Evolutionary conservation across 2,797 vertebrate genomes (phyloP).

Genomic region (Ceryle rudis): DNA sequence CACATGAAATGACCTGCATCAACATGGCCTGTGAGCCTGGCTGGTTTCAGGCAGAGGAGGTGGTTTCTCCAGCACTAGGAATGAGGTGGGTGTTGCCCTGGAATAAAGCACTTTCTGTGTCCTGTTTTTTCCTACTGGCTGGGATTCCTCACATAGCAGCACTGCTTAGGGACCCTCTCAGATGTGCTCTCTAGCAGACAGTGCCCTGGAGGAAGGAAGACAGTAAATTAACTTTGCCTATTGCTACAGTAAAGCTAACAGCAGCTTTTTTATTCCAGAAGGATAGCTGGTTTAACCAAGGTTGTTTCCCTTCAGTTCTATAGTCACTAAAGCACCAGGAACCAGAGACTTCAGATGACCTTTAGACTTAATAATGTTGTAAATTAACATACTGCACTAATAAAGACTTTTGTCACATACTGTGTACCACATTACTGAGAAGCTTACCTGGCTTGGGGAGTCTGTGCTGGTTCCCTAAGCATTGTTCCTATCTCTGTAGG

Average conservation of each 20-base stretch:
- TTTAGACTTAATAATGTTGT: neutral
- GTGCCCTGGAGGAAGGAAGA: neutral
- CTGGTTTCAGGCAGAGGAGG: neutral
- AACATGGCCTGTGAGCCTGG: neutral
- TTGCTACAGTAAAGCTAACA: neutral
- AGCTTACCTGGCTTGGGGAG: neutral
- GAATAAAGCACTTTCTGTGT: neutral
- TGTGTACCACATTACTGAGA: fast-evolving
- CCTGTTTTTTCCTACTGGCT: neutral
- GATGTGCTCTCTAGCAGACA: neutral
- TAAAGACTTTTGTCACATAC: neutral
- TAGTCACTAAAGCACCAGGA: neutral
- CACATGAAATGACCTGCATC: neutral
- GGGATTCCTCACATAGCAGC: neutral
- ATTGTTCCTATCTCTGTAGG: neutral
- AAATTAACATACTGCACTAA: fast-evolving
- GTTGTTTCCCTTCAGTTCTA: neutral
- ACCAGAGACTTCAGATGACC: neutral
- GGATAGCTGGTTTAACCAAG: neutral
- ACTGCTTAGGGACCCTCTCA: neutral
- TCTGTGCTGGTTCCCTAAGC: neutral
- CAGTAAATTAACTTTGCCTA: neutral
- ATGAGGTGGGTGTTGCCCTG: neutral
- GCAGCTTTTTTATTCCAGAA: neutral
- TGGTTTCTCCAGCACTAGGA: neutral